Percentiles rank a stretch among this genome's conserved stretches.
Evolutionary conservation across 2,797 vertebrate species (phyloP).

Genomic region (Taeniopygia guttata): DNA sequence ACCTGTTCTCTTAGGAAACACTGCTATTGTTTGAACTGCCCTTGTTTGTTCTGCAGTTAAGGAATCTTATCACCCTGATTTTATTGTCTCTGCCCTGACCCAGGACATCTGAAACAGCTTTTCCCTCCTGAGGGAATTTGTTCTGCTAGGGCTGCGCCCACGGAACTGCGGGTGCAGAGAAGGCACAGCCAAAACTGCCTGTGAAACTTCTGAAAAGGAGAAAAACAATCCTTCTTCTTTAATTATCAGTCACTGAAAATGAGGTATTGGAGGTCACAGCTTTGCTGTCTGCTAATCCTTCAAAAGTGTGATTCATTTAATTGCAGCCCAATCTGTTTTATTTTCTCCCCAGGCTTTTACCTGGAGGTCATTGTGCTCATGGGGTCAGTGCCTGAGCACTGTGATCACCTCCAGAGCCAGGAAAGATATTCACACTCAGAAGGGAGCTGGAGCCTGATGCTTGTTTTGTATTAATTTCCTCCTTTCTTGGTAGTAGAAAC

Average conservation of each 20-base stretch:
- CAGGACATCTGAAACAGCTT: background rate
- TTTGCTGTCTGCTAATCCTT: background rate
- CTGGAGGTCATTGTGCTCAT: fast-evolving
- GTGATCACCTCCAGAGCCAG: background rate
- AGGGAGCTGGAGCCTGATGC: background rate
- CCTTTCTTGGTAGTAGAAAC: background rate
- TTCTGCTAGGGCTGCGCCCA: background rate
- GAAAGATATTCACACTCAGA: background rate
- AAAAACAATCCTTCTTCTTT: background rate
- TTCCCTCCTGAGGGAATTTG: background rate
- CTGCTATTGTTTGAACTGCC: background rate
- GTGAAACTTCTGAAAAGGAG: background rate
- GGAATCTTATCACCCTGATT: slow-evolving; percentile 9
- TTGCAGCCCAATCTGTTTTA: background rate
- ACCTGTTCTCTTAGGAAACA: background rate
- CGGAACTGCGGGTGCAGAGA: background rate
- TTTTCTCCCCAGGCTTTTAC: background rate
- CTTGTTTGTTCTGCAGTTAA: slow-evolving; percentile 41
- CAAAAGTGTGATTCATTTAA: background rate
- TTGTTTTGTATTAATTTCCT: background rate
- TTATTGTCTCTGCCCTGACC: slow-evolving; percentile 14
- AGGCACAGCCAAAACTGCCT: background rate
- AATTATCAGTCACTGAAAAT: background rate
- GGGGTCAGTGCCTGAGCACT: background rate
- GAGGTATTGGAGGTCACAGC: background rate